Conservation (phyloP, 2,888 invertebrate genomes). For the Apamea epomidion region DNA sequence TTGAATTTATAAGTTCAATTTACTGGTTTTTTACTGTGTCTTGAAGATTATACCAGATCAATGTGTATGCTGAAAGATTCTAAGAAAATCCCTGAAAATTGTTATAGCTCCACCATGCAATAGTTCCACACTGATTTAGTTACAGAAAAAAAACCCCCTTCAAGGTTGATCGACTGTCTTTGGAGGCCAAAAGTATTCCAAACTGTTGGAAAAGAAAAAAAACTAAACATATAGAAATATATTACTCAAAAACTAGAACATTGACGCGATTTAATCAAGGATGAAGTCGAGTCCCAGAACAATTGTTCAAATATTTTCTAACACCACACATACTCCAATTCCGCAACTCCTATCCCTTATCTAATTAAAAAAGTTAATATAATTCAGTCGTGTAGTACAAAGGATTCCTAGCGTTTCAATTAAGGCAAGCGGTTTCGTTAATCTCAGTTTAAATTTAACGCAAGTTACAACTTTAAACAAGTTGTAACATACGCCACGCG, state of each 20-base stretch:
- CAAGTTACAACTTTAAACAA: constrained; percentile 68
- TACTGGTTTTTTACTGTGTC: background rate
- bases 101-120: background rate
- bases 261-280: background rate
- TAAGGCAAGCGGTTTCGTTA: constrained; percentile 75
- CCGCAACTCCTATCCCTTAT: constrained; percentile 30
- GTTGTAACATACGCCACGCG: constrained; percentile 74
- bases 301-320: constrained; percentile 31
- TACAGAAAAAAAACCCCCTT: too few relatives aligned
- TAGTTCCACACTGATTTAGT: background rate
- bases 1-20: background rate
- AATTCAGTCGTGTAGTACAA: constrained; percentile 73
- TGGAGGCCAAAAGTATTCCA: too few relatives aligned
- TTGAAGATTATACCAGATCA: background rate
- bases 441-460: constrained; percentile 63
- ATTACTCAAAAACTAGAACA: background rate
- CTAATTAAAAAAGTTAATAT: constrained; percentile 66
- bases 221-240: background rate
- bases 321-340: constrained; percentile 42
- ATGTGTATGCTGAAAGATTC: background rate
- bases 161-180: too few relatives aligned
- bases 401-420: constrained; percentile 80
- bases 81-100: background rate
- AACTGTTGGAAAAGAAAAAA: background rate
- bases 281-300: constrained; percentile 4